Conservation (phyloP, 1,140 invertebrate genomes). For the Apis mellifera region Amel_HAv3.1 CM009943.2:7163001-7163500, state of each 20-base stretch:
- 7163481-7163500: not conserved
- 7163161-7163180: too few relatives aligned
- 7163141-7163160: too few relatives aligned
- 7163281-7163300: too few relatives aligned
- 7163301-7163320: too few relatives aligned
- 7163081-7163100: slow-evolving; percentile 40
- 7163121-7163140: not conserved
- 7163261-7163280: too few relatives aligned
- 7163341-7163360: too few relatives aligned
- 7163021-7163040: slow-evolving; percentile 39
- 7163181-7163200: too few relatives aligned
- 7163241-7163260: too few relatives aligned
- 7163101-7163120: slow-evolving; percentile 63
- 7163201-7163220: too few relatives aligned
- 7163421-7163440: not conserved
- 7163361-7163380: too few relatives aligned
- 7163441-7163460: not conserved
- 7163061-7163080: slow-evolving; percentile 49
- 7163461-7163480: not conserved
- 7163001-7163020: slow-evolving; percentile 20
- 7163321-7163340: too few relatives aligned
- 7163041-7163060: slow-evolving; percentile 24
- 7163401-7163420: not conserved
- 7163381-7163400: not conserved
- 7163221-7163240: too few relatives aligned